phyloP scores from a whole-genome alignment of 2,113 vertebrate genomes.

The Odontesthes bonariensis region DNA sequence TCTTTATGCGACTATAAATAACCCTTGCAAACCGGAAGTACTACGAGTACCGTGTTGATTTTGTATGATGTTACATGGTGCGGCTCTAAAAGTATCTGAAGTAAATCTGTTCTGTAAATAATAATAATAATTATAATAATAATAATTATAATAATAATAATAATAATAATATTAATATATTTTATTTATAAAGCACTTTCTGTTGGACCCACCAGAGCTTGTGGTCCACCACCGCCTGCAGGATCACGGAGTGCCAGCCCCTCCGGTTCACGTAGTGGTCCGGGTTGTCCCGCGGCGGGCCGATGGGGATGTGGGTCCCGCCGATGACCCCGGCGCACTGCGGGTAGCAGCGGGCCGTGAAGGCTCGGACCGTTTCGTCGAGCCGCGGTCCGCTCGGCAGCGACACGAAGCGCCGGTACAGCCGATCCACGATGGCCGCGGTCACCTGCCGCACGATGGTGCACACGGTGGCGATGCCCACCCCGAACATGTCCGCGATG shows the following conservation, averaged over 20 bases:
- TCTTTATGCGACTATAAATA: too few species aligned
- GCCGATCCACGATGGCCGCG: slow-evolving; percentile 22
- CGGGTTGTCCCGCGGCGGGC: slow-evolving; percentile 28
- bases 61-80: too few species aligned
- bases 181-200: too few species aligned
- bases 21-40: too few species aligned
- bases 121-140: too few species aligned
- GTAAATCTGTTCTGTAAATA: too few species aligned
- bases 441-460: slow-evolving; percentile 48
- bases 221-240: slow-evolving; percentile 27
- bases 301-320: slow-evolving; percentile 54
- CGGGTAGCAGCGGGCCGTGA: slow-evolving; percentile 51
- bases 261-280: slow-evolving; percentile 49
- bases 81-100: too few species aligned
- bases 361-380: slow-evolving; percentile 38
- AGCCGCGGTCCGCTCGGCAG: slow-evolving; percentile 43
- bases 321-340: slow-evolving; percentile 63
- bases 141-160: too few species aligned
- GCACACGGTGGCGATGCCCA: slow-evolving; percentile 50
- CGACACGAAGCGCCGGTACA: slow-evolving; percentile 33
- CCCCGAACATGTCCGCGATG: slow-evolving; percentile 49
- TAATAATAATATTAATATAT: too few species aligned
- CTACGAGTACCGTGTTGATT: too few species aligned
- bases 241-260: slow-evolving; percentile 62
- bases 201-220: slow-evolving; percentile 32